Evolutionary conservation across 2,888 invertebrate genomes (phyloP).

Genomic region (Tolmerus cingulatus): DNA sequence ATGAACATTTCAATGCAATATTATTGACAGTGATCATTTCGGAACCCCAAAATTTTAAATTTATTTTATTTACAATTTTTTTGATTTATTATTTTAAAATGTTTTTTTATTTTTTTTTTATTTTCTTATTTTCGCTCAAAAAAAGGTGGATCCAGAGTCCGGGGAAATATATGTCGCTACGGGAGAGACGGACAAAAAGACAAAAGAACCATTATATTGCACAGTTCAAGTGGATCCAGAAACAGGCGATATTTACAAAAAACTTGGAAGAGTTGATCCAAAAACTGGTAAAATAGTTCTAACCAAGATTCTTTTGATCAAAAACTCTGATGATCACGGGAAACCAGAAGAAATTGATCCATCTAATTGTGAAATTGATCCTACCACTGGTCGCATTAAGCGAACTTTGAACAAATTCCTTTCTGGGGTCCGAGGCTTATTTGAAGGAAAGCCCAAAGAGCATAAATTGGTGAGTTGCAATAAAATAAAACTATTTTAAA

Average conservation of each 20-base stretch:
- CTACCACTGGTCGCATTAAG: conserved; percentile 76
- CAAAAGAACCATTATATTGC: background rate
- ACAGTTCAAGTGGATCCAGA: background rate
- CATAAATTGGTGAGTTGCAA: background rate
- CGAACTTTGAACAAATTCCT: background rate
- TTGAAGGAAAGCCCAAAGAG: background rate
- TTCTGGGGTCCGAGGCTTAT: background rate
- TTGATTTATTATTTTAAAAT: background rate
- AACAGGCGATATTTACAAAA: conserved; percentile 70
- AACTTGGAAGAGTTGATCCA: conserved; percentile 68
- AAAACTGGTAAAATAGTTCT: conserved; percentile 77
- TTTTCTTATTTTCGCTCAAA: background rate
- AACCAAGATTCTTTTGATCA: conserved; percentile 76
- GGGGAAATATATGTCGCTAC: conserved; percentile 51
- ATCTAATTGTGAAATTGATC: conserved; percentile 77
- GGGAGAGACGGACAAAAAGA: background rate
- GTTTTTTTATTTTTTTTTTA: background rate
- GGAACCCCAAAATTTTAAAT: background rate
- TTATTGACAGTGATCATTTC: background rate
- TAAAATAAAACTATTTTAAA: background rate
- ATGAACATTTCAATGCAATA: background rate
- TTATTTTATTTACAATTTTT: background rate
- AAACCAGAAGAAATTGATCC: conserved; percentile 53
- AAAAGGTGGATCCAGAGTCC: conserved; percentile 69
- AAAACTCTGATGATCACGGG: conserved; percentile 69